Conservation (phyloP, 2,888 invertebrate species). For the Aleiodes alternator region DNA sequence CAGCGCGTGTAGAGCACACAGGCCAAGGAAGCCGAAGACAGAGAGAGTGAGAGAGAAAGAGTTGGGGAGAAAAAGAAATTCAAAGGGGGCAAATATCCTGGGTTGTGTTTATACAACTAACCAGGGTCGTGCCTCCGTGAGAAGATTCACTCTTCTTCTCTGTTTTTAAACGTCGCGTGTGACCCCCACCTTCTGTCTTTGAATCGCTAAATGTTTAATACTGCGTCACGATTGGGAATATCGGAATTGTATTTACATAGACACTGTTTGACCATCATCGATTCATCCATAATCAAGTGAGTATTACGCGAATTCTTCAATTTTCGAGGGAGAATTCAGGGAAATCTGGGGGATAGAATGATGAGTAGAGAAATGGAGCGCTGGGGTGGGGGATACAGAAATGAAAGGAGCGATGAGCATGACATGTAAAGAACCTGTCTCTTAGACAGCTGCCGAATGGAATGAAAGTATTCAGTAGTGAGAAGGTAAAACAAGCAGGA, state of each 20-base stretch:
- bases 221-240: slow-evolving; percentile 71
- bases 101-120: slow-evolving; percentile 24
- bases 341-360: neutral
- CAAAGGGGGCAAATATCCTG: slow-evolving; percentile 15
- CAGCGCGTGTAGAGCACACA: slow-evolving; percentile 66
- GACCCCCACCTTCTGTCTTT: slow-evolving; percentile 53
- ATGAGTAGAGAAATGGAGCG: neutral
- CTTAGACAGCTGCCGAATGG: too few relatives aligned
- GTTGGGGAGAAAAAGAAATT: slow-evolving; percentile 22
- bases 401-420: too few relatives aligned
- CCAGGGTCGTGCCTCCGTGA: slow-evolving; percentile 34
- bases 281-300: neutral
- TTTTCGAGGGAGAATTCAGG: neutral
- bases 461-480: too few relatives aligned
- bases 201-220: neutral
- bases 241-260: slow-evolving; percentile 72
- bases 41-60: slow-evolving; percentile 15
- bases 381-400: too few relatives aligned
- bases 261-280: slow-evolving; percentile 55
- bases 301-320: neutral
- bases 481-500: too few relatives aligned
- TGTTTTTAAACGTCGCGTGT: slow-evolving; percentile 56
- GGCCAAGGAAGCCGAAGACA: slow-evolving; percentile 41
- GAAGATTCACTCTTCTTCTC: slow-evolving; percentile 32
- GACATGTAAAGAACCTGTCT: too few relatives aligned